These are phyloP conservation scores for Alosa sapidissima DNA, from an alignment of 2,797 vertebrate genomes.

Conservation along the genomic window DNA sequence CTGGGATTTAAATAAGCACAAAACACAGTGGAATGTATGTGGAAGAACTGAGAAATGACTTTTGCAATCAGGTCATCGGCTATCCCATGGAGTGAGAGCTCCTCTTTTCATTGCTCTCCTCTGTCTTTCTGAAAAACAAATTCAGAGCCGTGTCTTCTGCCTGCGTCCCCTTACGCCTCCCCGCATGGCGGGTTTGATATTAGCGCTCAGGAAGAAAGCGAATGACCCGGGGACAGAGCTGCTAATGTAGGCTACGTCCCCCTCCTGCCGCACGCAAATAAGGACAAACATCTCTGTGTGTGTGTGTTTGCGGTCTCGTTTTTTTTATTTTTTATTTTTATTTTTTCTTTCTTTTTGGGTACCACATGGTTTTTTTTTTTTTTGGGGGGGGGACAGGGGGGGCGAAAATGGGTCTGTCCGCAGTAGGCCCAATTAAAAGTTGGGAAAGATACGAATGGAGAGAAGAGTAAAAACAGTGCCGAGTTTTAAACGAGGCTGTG, in stretches of 20 bases:
- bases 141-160: not conserved
- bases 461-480: conserved; percentile 58
- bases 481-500: not conserved
- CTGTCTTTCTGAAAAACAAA: conserved; percentile 21
- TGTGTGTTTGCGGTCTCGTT: conserved; percentile 39
- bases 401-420: conserved; percentile 75
- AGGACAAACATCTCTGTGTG: conserved; percentile 26
- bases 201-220: not conserved
- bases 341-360: conserved; percentile 28
- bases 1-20: not conserved
- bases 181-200: not conserved
- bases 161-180: not conserved
- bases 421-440: conserved; percentile 82
- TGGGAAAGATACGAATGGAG: conserved; percentile 74
- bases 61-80: conserved; percentile 40
- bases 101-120: conserved; percentile 69
- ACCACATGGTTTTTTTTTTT: conserved; percentile 45
- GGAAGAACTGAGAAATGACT: conserved; percentile 30
- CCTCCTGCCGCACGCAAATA: not conserved
- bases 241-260: conserved; percentile 10
- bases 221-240: not conserved
- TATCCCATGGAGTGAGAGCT: conserved; percentile 41
- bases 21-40: conserved; percentile 36
- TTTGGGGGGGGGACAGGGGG: too few relatives aligned
- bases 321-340: too few relatives aligned